These are phyloP conservation scores for Lasioglossum oenotherae DNA, from an alignment of 2,888 invertebrate genomes.

Conservation along the genomic window DNA sequence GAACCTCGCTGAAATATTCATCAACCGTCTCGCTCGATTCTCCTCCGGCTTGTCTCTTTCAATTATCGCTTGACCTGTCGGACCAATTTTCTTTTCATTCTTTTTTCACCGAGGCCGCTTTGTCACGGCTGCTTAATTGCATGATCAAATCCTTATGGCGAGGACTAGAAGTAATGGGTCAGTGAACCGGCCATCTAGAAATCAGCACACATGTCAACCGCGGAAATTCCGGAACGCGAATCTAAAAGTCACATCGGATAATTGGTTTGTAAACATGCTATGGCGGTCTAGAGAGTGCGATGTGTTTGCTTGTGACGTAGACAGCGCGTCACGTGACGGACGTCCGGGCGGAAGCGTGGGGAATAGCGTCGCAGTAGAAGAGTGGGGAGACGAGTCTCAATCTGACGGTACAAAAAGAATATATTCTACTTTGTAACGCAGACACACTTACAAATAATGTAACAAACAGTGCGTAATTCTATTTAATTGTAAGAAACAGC, in stretches of 20 bases:
- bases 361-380: no score
- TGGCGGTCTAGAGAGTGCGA: background rate
- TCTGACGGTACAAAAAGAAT: no score
- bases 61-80: slow-evolving; percentile 44
- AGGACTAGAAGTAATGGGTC: slow-evolving; percentile 34
- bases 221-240: background rate
- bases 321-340: no score
- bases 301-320: no score
- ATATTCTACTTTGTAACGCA: no score
- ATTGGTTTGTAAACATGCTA: background rate
- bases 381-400: no score
- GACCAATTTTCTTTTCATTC: background rate
- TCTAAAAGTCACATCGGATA: background rate
- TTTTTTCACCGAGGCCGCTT: slow-evolving; percentile 14
- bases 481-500: no score
- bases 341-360: no score
- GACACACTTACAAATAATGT: no score
- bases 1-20: slow-evolving; percentile 47
- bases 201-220: slow-evolving; percentile 14
- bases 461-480: no score
- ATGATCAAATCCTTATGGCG: slow-evolving; percentile 42
- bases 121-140: slow-evolving; percentile 50
- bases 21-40: slow-evolving; percentile 37
- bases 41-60: slow-evolving; percentile 38
- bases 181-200: slow-evolving; percentile 40